These are phyloP conservation scores for Lycocorax pyrrhopterus DNA, from an alignment of 2,113 vertebrate species.

Conservation along the genomic window DNA sequence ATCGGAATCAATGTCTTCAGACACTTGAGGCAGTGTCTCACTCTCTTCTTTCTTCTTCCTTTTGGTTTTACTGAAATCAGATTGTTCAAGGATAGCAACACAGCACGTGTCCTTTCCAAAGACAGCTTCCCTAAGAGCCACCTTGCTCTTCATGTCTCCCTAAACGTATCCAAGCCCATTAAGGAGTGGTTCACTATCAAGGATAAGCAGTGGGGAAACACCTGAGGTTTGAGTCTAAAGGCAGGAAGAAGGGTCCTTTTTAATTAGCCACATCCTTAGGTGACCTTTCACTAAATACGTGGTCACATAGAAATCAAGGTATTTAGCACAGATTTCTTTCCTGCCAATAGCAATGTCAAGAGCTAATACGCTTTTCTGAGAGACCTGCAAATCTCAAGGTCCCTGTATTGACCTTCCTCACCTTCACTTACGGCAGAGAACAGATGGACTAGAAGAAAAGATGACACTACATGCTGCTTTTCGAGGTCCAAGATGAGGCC, in stretches of 20 bases:
- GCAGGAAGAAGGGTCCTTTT: not conserved
- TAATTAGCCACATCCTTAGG: not conserved
- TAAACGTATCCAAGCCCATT: not conserved
- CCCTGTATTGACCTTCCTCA: not conserved
- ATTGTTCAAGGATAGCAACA: not conserved
- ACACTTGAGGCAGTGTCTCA: conserved; percentile 84
- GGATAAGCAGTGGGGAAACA: not conserved
- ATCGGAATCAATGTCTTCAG: conserved; percentile 83
- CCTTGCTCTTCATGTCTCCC: not conserved
- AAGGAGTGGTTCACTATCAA: not conserved
- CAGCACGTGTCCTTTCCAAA: not conserved
- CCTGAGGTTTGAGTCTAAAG: not conserved
- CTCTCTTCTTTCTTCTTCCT: conserved; percentile 81
- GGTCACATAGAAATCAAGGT: not conserved
- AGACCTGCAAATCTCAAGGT: not conserved
- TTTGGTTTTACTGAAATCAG: conserved; percentile 74
- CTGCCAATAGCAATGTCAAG: no score
- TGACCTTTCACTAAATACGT: not conserved
- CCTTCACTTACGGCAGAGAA: not conserved
- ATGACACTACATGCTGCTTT: not conserved
- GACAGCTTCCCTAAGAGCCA: not conserved
- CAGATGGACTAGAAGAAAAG: not conserved
- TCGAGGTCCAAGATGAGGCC: no score
- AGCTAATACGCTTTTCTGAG: no score
- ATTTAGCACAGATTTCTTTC: not conserved